Evolutionary conservation across 35 echinoderm and acorn worm species (phyloP).

Genomic region (Ptychodera flava): DNA sequence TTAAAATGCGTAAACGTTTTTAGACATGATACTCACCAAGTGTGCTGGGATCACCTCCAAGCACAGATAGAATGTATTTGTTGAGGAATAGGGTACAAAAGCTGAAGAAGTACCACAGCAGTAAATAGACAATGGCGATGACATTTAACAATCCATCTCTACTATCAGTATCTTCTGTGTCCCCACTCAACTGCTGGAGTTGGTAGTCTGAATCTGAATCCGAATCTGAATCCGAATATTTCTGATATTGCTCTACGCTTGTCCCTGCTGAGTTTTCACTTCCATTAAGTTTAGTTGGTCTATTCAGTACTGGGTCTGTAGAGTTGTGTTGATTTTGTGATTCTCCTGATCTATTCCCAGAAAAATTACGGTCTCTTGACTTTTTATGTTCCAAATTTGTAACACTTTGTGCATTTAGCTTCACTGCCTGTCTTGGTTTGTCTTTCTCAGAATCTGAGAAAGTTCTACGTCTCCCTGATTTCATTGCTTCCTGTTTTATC

Average conservation of each 20-base stretch:
- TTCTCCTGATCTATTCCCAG: not conserved
- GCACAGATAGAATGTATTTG: conserved; percentile 78
- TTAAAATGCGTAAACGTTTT: no score
- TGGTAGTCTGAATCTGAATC: no score
- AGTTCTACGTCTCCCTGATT: not conserved
- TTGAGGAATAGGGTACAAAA: conserved; percentile 98
- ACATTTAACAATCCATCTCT: conserved; percentile 60
- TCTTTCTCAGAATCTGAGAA: not conserved
- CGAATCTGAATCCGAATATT: not conserved
- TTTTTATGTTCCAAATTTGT: not conserved
- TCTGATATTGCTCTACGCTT: not conserved
- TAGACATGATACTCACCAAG: conserved; percentile 95
- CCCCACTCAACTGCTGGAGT: not conserved
- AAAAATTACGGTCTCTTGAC: not conserved
- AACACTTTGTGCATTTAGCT: not conserved
- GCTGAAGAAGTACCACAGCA: conserved; percentile 91
- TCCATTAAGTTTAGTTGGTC: not conserved
- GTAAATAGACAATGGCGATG: conserved; percentile 50
- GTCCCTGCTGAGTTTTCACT: not conserved
- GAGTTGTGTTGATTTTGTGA: not conserved
- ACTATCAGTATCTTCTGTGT: not conserved
- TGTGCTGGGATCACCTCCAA: conserved; percentile 74
- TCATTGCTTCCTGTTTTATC: not conserved
- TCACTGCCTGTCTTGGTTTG: not conserved
- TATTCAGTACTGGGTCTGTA: no score